Evolutionary conservation across 2,113 vertebrate genomes (phyloP).

Genomic region (Lucifuga dentata): DNA sequence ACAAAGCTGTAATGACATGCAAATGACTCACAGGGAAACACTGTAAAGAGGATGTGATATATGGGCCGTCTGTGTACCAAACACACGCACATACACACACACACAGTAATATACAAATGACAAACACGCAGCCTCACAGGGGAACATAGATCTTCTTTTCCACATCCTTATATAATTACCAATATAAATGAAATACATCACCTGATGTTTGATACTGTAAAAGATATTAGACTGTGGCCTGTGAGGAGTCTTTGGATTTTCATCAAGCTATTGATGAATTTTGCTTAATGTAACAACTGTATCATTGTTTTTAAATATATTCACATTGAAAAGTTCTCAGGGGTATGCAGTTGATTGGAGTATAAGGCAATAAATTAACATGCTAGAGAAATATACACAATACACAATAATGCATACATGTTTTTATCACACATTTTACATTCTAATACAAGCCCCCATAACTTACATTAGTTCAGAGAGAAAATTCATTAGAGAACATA

Average conservation of each 20-base stretch:
- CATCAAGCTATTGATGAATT: constrained; percentile 4
- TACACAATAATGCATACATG: constrained; percentile 20
- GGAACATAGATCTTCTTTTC: constrained; percentile 3
- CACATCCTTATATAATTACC: constrained; percentile 15
- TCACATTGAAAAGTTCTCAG: constrained; percentile 34
- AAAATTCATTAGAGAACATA: background rate
- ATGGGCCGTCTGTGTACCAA: constrained; percentile 78
- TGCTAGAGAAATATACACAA: constrained; percentile 24
- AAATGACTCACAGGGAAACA: constrained; percentile 83
- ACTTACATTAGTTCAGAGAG: background rate
- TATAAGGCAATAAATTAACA: constrained; percentile 36
- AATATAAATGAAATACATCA: constrained; percentile 45
- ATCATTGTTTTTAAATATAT: constrained; percentile 32
- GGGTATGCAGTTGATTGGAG: background rate
- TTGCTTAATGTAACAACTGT: constrained; percentile 32
- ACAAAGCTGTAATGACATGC: constrained; percentile 85
- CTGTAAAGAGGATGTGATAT: constrained; percentile 84
- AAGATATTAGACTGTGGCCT: constrained; percentile 5
- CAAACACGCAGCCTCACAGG: constrained; percentile 30
- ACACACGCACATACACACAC: constrained; percentile 56
- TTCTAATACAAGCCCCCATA: background rate
- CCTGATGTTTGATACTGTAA: constrained; percentile 34
- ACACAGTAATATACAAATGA: constrained; percentile 38
- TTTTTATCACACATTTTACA: constrained; percentile 4
- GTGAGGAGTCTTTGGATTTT: too few relatives aligned